Base-by-base conservation (phyloP, 2,888 invertebrate genomes). In the Stenodema calcarata region DNA sequence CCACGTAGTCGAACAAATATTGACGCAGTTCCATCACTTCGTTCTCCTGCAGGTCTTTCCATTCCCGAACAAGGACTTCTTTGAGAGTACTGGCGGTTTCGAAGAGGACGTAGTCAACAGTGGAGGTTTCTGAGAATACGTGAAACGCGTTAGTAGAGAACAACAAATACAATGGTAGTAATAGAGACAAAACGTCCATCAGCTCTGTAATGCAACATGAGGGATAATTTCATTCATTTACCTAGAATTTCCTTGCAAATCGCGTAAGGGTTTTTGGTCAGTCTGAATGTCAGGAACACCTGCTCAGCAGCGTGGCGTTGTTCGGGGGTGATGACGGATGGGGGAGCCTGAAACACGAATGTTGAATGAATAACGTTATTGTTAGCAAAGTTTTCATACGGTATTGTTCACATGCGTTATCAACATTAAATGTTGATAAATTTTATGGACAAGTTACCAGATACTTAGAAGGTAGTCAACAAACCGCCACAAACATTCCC, bases 1-100 rank as follows among this genome's bases (percentile, higher is more conserved):
- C 92, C 86, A 96, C 93, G 91, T 95, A 97, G 90, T 95, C 94
- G 42, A 97, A 92, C 88, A 97, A 92, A 91, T 96, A 97, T 89
- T 95, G 94, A 88, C 95, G 92, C 69, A 97, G 91, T 0, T 95
- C 94, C 70, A 93, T 92, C 87, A 95, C 94, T 90, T 96, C 95
- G 85, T 92, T 92, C 87, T 94, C 93, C n/a, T 93, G 92, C 76
- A 97, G 90, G 89, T 94, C 92, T 41, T 93, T 92, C 98, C 98
- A 98, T 92, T 98, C 97, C 90, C 96, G 93, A 83, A 98, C 94
- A 12, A 98, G 92, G 18, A 96, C 95, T 89, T 94, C 94, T 91
- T 96, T 96, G 87, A 98, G 92, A 27, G 97, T 93, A 87, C 95
- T 95, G 7, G 96, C 96, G 75, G 96, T 94, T 92, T 98, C 97